phyloP scores from a whole-genome alignment of 92 coral and sea anemone species.

The Pocillopora meandrina region DNA sequence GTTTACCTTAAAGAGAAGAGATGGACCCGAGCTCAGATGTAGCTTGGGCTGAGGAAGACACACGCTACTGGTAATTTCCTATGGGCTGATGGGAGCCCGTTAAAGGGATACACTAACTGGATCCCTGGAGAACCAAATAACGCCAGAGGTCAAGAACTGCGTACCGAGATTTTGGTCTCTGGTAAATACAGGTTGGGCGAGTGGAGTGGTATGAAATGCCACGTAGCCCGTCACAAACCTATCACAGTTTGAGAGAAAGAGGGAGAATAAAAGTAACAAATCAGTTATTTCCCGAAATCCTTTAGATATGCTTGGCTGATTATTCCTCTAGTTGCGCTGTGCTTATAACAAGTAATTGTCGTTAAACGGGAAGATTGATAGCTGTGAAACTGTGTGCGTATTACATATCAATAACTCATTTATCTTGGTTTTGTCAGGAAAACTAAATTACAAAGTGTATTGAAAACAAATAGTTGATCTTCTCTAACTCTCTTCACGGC shows the following conservation, averaged over 20 bases:
- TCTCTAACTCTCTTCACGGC: too few relatives aligned
- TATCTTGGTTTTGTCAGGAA: too few relatives aligned
- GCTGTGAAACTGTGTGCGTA: too few relatives aligned
- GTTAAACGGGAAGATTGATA: too few relatives aligned
- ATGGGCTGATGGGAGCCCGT: conserved; percentile 26
- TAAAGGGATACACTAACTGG: conserved; percentile 28
- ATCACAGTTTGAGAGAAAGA: conserved; percentile 25
- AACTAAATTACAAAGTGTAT: too few relatives aligned
- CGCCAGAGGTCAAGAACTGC: neutral
- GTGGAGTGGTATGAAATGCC: conserved; percentile 28
- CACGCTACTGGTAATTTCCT: neutral
- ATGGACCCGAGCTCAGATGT: conserved; percentile 1
- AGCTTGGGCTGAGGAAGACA: conserved; percentile 17
- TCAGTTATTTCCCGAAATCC: too few relatives aligned
- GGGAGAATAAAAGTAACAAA: neutral
- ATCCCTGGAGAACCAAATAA: conserved; percentile 29
- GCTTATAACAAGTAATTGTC: too few relatives aligned
- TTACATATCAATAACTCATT: too few relatives aligned
- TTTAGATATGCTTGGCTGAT: too few relatives aligned
- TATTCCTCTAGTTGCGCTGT: too few relatives aligned
- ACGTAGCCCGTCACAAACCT: neutral
- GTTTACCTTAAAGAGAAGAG: neutral
- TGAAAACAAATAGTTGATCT: too few relatives aligned
- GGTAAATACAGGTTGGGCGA: neutral
- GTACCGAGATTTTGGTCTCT: conserved; percentile 24